Base-by-base conservation (phyloP, 2,888 invertebrate genomes). In the Gibbula magus region DNA sequence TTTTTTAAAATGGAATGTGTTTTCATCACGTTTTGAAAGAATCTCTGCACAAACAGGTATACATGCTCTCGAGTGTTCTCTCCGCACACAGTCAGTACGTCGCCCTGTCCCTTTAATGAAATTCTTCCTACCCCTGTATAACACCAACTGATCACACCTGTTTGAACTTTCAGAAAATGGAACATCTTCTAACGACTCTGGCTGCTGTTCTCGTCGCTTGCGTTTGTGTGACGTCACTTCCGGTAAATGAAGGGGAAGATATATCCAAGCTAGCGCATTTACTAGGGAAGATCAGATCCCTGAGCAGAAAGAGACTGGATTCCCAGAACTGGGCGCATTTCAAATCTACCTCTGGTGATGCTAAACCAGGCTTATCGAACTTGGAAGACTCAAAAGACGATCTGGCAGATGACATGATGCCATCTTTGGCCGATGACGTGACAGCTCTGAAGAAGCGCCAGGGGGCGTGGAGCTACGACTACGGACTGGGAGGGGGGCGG, bases 401-500 rank as follows among this genome's bases (percentile, higher is more conserved):
- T 13, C 32, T 70, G 16, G 70, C 70, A 39, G 70, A 70, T 0
- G 70, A 70, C 32, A 70, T 70, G 54, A 78, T 73, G 51, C 73
- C 52, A 1, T 77, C 56, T 5, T 75, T 79, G 4, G 74, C 75
- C n/a, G 54, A 67, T 22, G 78, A 79, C 7, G 80, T 66, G 16
- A 83, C 82, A 45, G 85, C 79, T 0, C 75, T 88, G 20, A 83
- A 80, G 32, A 92, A 91, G 81, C 83, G 91, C 10, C 91, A 91
- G 79, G 90, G 90, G 0, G 85, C 86, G 7, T 91, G 91, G 91
- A 90, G 90, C 79, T 89, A 88, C 83, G 92, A 92, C 82, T 92
- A 92, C 79, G 92, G 92, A 10, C 88, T 91, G 45, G 92, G 92
- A 16, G 92, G 92, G 3, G 92, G 92, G 8, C 81, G 92, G 29